Evolutionary conservation across 2,888 invertebrate species (phyloP).

Genomic region (Geotrupes spiniger): DNA sequence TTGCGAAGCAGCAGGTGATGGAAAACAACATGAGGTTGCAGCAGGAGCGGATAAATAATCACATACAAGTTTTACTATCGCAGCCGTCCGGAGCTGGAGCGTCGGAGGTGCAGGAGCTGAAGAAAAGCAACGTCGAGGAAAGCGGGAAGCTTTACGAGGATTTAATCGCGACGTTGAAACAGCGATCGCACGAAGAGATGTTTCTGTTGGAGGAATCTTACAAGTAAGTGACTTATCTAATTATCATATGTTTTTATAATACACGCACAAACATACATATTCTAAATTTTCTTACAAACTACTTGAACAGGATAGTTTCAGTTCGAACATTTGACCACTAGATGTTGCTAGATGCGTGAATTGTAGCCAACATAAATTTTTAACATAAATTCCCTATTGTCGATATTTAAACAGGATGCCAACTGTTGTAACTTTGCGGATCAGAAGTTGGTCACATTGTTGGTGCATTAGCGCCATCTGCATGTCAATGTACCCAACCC

Average conservation of each 20-base stretch:
- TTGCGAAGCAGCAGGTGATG: constrained; percentile 57
- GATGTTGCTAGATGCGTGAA: too few relatives aligned
- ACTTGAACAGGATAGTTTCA: too few relatives aligned
- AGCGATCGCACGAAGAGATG: constrained; percentile 61
- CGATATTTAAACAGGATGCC: too few relatives aligned
- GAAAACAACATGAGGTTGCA: constrained; percentile 59
- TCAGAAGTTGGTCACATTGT: too few relatives aligned
- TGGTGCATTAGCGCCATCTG: too few relatives aligned
- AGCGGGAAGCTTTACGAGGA: constrained; percentile 38
- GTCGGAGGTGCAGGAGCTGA: constrained; percentile 46
- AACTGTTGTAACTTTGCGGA: too few relatives aligned
- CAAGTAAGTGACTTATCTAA: constrained; percentile 52
- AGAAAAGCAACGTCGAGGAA: constrained; percentile 32
- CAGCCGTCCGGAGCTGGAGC: constrained; percentile 29
- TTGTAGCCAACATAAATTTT: too few relatives aligned
- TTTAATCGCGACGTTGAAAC: constrained; percentile 55
- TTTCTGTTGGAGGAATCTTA: constrained; percentile 63
- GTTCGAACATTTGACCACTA: too few relatives aligned
- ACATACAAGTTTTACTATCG: constrained; percentile 55
- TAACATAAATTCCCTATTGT: too few relatives aligned
- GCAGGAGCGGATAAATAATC: constrained; percentile 60
- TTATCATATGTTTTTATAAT: constrained; percentile 3
- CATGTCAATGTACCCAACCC: too few relatives aligned
- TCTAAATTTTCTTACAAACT: too few relatives aligned
- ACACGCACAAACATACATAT: too few relatives aligned